Evolutionary conservation across 2,888 invertebrate species (phyloP).

Genomic region (Lasioglossum calceatum): DNA sequence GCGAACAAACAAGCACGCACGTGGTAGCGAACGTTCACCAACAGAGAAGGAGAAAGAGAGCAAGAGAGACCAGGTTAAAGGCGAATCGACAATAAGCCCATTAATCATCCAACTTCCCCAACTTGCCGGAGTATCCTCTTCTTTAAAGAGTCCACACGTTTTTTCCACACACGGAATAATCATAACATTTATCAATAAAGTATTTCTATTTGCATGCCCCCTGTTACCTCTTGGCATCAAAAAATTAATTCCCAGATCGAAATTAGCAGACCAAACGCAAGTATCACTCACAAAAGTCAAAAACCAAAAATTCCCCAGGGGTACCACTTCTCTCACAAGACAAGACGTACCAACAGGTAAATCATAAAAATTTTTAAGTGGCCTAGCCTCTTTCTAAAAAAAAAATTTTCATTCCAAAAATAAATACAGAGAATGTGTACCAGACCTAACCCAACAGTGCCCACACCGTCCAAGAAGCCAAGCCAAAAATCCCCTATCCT

Average conservation of each 20-base stretch:
- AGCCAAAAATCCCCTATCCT: neutral
- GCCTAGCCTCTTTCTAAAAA: neutral
- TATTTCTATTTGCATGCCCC: too few species aligned
- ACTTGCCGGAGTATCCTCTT: neutral
- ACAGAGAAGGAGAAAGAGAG: neutral
- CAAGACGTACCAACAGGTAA: too few species aligned
- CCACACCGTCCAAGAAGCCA: neutral
- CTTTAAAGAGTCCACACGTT: neutral
- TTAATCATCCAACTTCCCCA: neutral
- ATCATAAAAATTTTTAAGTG: neutral
- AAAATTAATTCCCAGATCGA: too few species aligned
- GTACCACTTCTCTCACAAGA: too few species aligned
- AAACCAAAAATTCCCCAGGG: too few species aligned
- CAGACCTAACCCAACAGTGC: neutral
- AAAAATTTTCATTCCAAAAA: neutral
- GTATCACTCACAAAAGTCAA: too few species aligned
- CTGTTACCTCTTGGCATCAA: too few species aligned
- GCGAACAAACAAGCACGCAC: constrained; percentile 16
- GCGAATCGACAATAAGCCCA: constrained; percentile 2
- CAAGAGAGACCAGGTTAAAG: neutral
- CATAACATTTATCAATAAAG: too few species aligned
- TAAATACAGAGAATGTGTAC: neutral
- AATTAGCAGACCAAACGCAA: too few species aligned
- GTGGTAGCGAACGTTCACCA: neutral
- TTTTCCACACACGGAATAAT: too few species aligned